Base-by-base conservation (phyloP, 2,797 vertebrate genomes). In the Pogoniulus pusillus region DNA sequence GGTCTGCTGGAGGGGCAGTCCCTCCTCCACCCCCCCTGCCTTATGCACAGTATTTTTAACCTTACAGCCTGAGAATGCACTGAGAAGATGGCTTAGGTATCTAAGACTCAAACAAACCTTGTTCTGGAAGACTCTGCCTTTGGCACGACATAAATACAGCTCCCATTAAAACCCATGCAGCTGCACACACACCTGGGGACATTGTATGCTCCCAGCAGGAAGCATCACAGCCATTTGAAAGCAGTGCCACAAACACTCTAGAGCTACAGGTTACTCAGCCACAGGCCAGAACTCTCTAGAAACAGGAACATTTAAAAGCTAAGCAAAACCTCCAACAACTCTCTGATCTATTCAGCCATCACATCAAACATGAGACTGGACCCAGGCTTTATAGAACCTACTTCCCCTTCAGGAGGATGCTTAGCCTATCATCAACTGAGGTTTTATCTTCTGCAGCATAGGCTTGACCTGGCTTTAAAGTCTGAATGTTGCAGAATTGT, bases 371-470 rank as follows among this genome's bases (percentile, higher is more conserved):
- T 53, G 60, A 6, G 2, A 57, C n/a, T 43, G 19, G 68, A 35
- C 58, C 62, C 45, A 66, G 6, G 65, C 29, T 94, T 74, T 18
- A 59, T 1, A 82, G 53, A 74, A 98, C 98, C 34, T 98, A 99
- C 99, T 98, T 99, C 94, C 99, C 99, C 97, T 99, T 99, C 73
- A 99, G 98, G 20, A 99, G 98, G 87, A 99, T 98, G 97, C 99
- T 99, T 70, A 99, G 98, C 51, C 98, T 98, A 71, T 99, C 98
- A 19, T 99, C 99, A 91, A 99, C 99, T 6, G 98, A 99, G 37
- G 99, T 99, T 97, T 99, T 99, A 95, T 99, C 98, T 93, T 99
- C 99, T 7, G 98, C 98, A 72, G 99, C 99, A 20, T 99, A 99
- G 51, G 97, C 96, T 96, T 99, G 98, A 49, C 98, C 98, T 91